Evolutionary conservation across 2,113 vertebrate species (phyloP), one percentile per base, ranked within the genome.

Genomic region (Lamprotornis superbus): DNA sequence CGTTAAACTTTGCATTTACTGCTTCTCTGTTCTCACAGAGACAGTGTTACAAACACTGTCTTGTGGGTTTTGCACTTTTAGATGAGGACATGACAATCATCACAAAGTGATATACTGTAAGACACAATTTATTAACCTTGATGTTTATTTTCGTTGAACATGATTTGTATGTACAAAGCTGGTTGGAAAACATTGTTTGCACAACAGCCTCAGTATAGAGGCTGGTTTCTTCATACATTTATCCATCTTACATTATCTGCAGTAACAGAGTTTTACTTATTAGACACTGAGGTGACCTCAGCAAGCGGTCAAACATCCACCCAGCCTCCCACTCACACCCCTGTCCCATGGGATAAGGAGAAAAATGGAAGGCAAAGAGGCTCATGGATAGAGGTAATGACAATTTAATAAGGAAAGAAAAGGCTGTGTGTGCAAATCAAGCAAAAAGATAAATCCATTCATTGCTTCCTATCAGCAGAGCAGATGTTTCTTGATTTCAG

Each of bases 291-390:
- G 31, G 42, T 67, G 33, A 55, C 6, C 5, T 8, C 7, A 35
- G 21, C 2, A 25, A 57, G 37, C 0, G 2, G 27, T 18, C 11
- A 33, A 55, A 63, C 23, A 49, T 6, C 4, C 42, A 53, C 9
- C 0, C 4, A 42, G 7, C 8, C 31, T 63, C 21, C n/a, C 0
- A 0, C 4, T 87, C 35, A 78, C 6, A 60, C 3, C 3, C 10
- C 4, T 31, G 12, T 77, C 12, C 33, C 10, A 24, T 12, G 13
- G 18, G 9, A 64, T 40, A 15, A 61, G 9, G 16, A 68, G 35
- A 37, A 77, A 63, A 73, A 49, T 9, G 13, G 44, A 59, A 80
- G 19, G 5, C 11, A 71, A 63, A 89, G 47, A 39, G 4, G 6
- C 4, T 60, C 1, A 0, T 49, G 23, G 18, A 23, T 67, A 79